Conservation (phyloP, 2,113 vertebrate genomes). For the Erythrolamprus reginae region DNA sequence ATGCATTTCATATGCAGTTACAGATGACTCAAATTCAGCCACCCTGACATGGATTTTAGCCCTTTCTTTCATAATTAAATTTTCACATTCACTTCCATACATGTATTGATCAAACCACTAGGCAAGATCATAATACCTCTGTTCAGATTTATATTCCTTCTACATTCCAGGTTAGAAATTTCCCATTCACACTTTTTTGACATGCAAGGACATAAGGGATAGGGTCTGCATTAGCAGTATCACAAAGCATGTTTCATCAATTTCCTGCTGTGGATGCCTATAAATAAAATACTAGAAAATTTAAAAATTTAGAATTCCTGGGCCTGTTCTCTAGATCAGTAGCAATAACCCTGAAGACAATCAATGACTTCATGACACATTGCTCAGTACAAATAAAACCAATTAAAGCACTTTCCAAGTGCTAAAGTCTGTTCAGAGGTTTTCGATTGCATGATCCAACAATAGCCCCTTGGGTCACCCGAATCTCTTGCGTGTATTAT, state of each 20-base stretch:
- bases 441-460: background rate
- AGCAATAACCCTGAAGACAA: background rate
- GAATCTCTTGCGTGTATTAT: background rate
- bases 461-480: background rate
- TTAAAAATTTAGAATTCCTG: background rate
- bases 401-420: background rate
- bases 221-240: background rate
- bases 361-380: background rate
- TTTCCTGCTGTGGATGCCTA: background rate
- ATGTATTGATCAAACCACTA: background rate
- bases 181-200: background rate
- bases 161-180: background rate
- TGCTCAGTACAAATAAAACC: background rate
- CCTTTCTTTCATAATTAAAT: background rate
- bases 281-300: background rate
- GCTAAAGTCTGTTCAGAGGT: background rate
- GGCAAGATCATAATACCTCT: background rate
- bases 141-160: background rate
- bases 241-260: background rate
- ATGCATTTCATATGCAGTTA: background rate
- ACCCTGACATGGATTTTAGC: background rate
- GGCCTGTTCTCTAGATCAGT: background rate
- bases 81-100: background rate
- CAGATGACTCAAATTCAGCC: background rate
- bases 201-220: background rate